Evolutionary conservation across 1,140 invertebrate species (phyloP).

Genomic region (Pseudomyrmex sp.): DNA sequence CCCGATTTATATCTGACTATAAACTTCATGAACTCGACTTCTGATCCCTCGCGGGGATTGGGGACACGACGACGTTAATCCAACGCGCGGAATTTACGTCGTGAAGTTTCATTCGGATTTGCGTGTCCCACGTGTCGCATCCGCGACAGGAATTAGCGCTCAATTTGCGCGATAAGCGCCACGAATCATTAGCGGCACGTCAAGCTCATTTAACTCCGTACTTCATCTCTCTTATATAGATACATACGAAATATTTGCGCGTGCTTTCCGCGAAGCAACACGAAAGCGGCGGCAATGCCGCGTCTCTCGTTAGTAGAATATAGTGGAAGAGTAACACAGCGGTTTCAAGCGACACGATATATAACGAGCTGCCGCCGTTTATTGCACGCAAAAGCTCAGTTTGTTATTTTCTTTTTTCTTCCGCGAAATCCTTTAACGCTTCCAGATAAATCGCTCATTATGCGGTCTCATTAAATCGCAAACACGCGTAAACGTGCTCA

Average conservation of each 20-base stretch:
- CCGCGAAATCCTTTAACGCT: constrained; percentile 17
- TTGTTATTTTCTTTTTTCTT: constrained; percentile 1
- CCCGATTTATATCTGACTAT: not conserved
- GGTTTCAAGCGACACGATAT: constrained; percentile 2
- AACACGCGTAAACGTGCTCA: not conserved
- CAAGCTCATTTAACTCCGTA: constrained; percentile 9
- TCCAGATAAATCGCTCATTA: constrained; percentile 34
- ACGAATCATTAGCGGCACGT: not conserved
- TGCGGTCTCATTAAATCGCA: constrained; percentile 13
- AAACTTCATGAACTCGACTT: not conserved
- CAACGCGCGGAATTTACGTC: not conserved
- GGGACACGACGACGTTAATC: not conserved
- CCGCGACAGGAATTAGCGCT: constrained; percentile 9
- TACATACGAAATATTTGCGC: not conserved
- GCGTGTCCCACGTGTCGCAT: not conserved
- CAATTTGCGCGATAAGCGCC: constrained; percentile 11
- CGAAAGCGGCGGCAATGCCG: not conserved
- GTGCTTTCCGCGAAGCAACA: not conserved
- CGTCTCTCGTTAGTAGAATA: not conserved
- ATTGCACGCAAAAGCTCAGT: not conserved
- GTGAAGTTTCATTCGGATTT: not conserved
- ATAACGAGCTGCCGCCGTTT: constrained; percentile 19
- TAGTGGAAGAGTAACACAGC: constrained; percentile 5
- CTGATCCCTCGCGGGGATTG: not conserved
- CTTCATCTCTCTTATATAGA: not conserved